Evolutionary conservation across 2,797 vertebrate genomes (phyloP), one percentile per base, ranked within the genome.

Genomic region (Pempheris klunzingeri): DNA sequence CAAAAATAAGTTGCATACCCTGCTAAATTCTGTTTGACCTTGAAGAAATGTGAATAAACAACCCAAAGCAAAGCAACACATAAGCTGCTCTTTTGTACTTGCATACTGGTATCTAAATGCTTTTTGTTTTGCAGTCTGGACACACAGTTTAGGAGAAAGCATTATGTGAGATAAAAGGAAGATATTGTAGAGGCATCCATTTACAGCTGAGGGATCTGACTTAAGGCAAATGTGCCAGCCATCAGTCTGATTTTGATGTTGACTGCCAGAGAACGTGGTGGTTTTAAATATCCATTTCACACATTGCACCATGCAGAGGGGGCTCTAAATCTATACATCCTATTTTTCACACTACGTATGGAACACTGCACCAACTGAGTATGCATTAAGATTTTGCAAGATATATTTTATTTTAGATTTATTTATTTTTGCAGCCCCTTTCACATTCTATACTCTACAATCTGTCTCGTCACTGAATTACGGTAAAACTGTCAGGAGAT

Each of bases 401-500:
- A 58, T 18, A 22, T 15, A 18, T 63, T 32, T 26, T 5, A 60
- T 24, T 5, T 1, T 18, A 47, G 28, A 50, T 63, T 79, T n/a
- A n/a, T n/a, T n/a, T n/a, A n/a, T n/a, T 75, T 79, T 73, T 71
- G 57, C 36, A 22, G 32, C 30, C 3, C n/a, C 44, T 55, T 69
- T 58, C 55, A 62, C n/a, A 66, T 77, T 65, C 43, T 57, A n/a
- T 41, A 17, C 54, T 58, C 58, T 47, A 20, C 72, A 53, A 67
- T 71, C 58, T 78, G 81, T 61, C 81, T 77, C 58, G 74, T 85
- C 72, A 59, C 62, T 64, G 78, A 87, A 76, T 87, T 73, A 78
- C 80, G 77, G 78, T 80, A 77, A 82, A 81, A 82, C 93, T 93
- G 94, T 91, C 92, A 93, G 94, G 85, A 94, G 90, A 90, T 91